Evolutionary conservation across 2,797 vertebrate species (phyloP).

Genomic region (Molossus alvarezi): DNA sequence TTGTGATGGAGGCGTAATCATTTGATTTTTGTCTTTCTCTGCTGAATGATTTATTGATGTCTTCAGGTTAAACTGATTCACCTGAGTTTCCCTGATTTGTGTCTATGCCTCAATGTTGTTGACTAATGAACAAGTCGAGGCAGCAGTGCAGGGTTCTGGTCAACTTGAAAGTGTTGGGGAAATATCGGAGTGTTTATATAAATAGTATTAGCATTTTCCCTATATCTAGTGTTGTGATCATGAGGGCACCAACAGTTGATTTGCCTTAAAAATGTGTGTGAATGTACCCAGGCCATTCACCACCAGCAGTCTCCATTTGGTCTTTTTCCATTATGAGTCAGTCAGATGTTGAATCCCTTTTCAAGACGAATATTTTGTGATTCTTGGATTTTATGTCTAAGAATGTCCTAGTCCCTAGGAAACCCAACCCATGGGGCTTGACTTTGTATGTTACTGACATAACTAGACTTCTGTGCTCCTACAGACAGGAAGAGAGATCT

Average conservation of each 20-base stretch:
- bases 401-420: background rate
- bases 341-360: background rate
- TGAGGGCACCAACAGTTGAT: background rate
- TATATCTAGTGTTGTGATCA: background rate
- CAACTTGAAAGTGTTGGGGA: background rate
- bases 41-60: slow-evolving; percentile 25
- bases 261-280: background rate
- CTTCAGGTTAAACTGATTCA: slow-evolving; percentile 67
- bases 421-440: background rate
- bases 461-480: background rate
- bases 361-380: slow-evolving; percentile 14
- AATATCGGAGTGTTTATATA: slow-evolving; percentile 14
- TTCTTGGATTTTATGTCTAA: slow-evolving; percentile 44
- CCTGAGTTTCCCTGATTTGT: slow-evolving; percentile 5
- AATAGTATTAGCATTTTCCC: background rate
- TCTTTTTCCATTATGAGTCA: background rate
- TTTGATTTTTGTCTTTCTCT: slow-evolving; percentile 68
- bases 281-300: background rate
- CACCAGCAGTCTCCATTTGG: background rate
- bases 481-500: background rate
- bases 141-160: background rate
- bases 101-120: background rate
- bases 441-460: background rate
- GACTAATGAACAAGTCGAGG: slow-evolving; percentile 53
- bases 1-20: slow-evolving; percentile 17